Base-by-base conservation (phyloP, 2,888 invertebrate species). In the Ormyrus nitidulus region DNA sequence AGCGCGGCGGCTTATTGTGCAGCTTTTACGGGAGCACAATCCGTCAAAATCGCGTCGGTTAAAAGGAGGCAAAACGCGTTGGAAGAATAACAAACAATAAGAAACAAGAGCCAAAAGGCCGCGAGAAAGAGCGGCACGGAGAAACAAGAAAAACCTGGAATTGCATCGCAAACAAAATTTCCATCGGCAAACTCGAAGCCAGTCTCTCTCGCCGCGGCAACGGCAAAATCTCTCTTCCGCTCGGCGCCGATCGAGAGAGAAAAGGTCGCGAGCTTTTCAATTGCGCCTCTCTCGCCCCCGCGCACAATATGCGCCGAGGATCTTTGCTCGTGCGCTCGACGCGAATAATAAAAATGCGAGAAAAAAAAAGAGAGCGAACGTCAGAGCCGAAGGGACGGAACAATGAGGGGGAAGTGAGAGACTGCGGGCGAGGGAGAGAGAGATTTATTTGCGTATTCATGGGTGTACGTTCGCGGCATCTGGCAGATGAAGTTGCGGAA, bases 111-210 rank as follows among this genome's bases (percentile, higher is more conserved):
- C 44, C 10, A 46, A 46, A 13, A 56, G 9, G 66, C 65, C 6
- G 19, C 49, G 62, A 68, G 13, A 19, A 44, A 66, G 6, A 34
- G 2, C 34, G 34, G 34, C 2, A 3, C 34, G 13, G 34, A 58
- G 58, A 61, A 73, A 54, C 8, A 73, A 56, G 49, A 65, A 64
- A 77, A 71, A 59, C 34, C 46, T 34, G 34, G 13, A 62, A 73
- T 77, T 64, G 13, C 64, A 64, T 6, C 6, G 46, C 59, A 72
- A 72, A 73, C 62, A 66, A 77, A 77, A 80, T 77, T 77, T 76
- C 56, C 72, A 66, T 71, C 19, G 59, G 19, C 56, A 34, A 56
- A 46, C 5, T 34, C 13, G 10, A n/a, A 71, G 48, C 6, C 19
- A 13, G 13, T 10, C 54, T 34, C 6, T n/a, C n/a, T n/a, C n/a